Conservation (phyloP, 2,797 vertebrate genomes). For the Phaenicophaeus curvirostris region DNA sequence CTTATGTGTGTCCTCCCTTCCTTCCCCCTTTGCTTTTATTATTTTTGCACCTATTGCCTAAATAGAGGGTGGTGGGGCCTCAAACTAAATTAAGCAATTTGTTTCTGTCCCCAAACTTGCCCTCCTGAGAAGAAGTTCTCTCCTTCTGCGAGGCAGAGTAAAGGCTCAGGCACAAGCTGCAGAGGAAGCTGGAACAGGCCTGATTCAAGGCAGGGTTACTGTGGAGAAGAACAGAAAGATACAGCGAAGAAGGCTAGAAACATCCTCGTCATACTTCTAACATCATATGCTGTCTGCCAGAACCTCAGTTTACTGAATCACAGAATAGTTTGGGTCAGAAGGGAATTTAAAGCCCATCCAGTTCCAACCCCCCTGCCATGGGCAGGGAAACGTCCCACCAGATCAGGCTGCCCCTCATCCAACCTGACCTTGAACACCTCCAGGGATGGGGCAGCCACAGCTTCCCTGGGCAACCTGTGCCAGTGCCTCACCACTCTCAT, state of each 20-base stretch:
- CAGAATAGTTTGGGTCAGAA: too few species aligned
- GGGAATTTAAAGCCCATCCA: too few species aligned
- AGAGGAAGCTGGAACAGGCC: conserved; percentile 88
- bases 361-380: too few species aligned
- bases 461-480: too few species aligned
- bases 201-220: conserved; percentile 88
- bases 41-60: neutral
- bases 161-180: conserved; percentile 84
- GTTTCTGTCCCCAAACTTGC: conserved; percentile 67
- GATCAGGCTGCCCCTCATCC: too few species aligned
- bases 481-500: too few species aligned
- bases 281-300: neutral
- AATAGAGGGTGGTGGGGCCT: neutral
- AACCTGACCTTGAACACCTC: too few species aligned
- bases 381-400: too few species aligned
- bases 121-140: conserved; percentile 66
- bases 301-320: neutral
- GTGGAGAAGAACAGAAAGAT: conserved; percentile 44
- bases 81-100: neutral
- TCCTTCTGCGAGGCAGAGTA: conserved; percentile 76
- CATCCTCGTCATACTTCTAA: neutral
- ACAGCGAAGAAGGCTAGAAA: neutral
- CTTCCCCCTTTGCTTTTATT: neutral
- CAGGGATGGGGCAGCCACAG: too few species aligned
- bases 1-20: neutral